Conservation (phyloP, 2,888 invertebrate genomes). For the Ophion slaviceki region DNA sequence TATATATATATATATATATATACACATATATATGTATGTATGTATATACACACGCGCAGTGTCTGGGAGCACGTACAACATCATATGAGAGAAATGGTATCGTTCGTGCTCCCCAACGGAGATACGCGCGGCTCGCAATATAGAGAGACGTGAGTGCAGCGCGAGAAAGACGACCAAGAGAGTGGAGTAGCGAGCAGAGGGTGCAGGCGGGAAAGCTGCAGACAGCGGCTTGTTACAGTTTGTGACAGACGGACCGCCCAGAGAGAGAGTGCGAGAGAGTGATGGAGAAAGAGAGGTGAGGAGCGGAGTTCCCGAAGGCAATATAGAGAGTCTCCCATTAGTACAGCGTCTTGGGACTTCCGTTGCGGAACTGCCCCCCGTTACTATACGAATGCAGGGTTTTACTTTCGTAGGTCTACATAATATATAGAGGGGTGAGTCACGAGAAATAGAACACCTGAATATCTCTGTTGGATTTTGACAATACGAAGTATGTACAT, state of each 20-base stretch:
- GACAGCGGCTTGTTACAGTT: constrained; percentile 1
- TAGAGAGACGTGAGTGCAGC: constrained; percentile 3
- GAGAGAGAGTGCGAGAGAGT: not conserved
- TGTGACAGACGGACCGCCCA: not conserved
- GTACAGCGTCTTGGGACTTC: constrained; percentile 14
- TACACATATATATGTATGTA: too few species aligned
- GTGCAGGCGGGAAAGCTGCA: not conserved
- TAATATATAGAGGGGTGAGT: not conserved
- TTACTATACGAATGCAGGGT: not conserved
- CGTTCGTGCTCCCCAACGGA: constrained; percentile 32
- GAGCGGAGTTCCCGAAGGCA: constrained; percentile 5
- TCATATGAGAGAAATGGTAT: constrained; percentile 3
- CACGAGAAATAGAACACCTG: too few species aligned
- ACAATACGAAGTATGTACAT: too few species aligned
- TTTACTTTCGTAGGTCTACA: not conserved
- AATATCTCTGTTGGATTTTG: too few species aligned
- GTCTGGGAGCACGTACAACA: not conserved
- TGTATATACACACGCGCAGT: not conserved
- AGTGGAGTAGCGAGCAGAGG: not conserved
- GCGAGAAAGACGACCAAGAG: not conserved
- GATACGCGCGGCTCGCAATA: constrained; percentile 17
- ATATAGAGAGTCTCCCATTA: constrained; percentile 13
- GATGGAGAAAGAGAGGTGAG: not conserved
- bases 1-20: too few species aligned
- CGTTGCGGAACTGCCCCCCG: not conserved